Evolutionary conservation across 2,113 vertebrate species (phyloP).

Genomic region (Phyllostomus discolor): DNA sequence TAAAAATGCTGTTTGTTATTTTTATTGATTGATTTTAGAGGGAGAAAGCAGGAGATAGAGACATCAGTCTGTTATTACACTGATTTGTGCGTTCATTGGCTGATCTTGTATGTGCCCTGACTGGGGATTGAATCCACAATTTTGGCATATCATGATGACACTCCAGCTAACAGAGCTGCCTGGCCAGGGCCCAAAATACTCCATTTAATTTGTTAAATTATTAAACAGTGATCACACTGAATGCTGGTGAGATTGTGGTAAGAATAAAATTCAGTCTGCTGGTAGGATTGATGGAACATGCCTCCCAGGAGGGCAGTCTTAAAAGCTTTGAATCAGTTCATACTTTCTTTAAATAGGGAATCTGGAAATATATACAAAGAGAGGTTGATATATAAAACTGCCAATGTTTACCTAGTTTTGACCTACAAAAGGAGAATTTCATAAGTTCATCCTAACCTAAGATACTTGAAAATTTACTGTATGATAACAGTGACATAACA

Average conservation of each 20-base stretch:
- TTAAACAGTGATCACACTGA: neutral
- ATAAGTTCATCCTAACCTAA: neutral
- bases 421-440: neutral
- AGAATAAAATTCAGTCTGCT: neutral
- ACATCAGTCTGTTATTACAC: too few species aligned
- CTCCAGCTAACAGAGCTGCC: too few species aligned
- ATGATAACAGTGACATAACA: neutral
- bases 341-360: conserved; percentile 23
- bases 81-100: too few species aligned
- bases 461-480: neutral
- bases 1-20: neutral
- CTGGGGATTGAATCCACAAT: too few species aligned
- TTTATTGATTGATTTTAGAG: neutral
- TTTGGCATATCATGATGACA: too few species aligned
- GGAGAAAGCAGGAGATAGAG: too few species aligned
- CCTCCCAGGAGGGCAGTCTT: neutral
- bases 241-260: neutral
- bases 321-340: neutral
- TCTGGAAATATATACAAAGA: neutral
- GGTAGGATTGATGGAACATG: neutral
- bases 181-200: neutral
- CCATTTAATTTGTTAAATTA: neutral
- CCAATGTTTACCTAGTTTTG: neutral
- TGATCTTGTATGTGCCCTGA: too few species aligned
- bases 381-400: neutral